These are phyloP conservation scores for Agrochola macilenta DNA, from an alignment of 2,888 invertebrate species.

Conservation along the genomic window DNA sequence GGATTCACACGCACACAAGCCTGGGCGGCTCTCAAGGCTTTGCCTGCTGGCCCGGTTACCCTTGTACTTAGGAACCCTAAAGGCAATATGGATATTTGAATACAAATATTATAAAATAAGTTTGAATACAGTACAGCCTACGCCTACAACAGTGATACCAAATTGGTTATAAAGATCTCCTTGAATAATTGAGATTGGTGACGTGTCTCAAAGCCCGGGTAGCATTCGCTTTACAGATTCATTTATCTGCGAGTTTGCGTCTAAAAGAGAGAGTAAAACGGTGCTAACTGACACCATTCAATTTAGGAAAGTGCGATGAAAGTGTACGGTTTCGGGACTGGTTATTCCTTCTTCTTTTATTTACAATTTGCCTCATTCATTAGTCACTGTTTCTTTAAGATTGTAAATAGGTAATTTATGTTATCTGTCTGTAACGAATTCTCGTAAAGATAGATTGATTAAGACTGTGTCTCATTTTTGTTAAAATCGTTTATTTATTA, in stretches of 20 bases:
- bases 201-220: constrained; percentile 70
- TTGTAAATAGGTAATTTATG: constrained; percentile 70
- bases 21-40: constrained; percentile 97
- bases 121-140: constrained; percentile 45
- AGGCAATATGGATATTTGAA: constrained; percentile 62
- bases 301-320: constrained; percentile 72
- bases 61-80: constrained; percentile 88
- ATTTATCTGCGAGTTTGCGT: constrained; percentile 73
- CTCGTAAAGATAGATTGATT: constrained; percentile 64
- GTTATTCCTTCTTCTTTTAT: constrained; percentile 64
- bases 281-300: constrained; percentile 74
- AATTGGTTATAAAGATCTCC: constrained; percentile 62
- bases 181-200: constrained; percentile 69
- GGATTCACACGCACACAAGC: constrained; percentile 98
- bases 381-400: constrained; percentile 72
- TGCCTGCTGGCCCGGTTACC: constrained; percentile 95
- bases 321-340: constrained; percentile 62
- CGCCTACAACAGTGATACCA: constrained; percentile 44
- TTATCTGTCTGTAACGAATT: constrained; percentile 63
- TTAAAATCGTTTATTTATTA: constrained; percentile 67
- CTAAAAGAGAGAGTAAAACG: constrained; percentile 69
- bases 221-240: constrained; percentile 72
- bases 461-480: constrained; percentile 68
- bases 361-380: constrained; percentile 75
- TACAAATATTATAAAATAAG: constrained; percentile 42